A percentile compares a stretch with the other conserved stretches of the same genome.
These are phyloP conservation scores for Allacma fusca DNA, from an alignment of 2,888 invertebrate genomes.

Conservation along the genomic window DNA sequence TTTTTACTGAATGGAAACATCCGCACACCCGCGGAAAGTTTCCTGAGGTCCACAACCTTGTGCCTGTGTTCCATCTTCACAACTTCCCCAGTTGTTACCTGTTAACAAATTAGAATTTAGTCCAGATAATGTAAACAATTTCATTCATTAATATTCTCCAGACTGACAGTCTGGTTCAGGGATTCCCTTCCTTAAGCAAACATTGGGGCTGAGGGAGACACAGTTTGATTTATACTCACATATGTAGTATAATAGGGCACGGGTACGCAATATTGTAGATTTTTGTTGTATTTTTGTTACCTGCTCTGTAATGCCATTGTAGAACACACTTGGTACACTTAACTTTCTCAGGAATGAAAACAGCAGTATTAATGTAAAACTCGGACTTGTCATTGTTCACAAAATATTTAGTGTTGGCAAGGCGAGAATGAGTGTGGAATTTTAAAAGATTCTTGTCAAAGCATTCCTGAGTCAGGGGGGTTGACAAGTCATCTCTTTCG, in stretches of 20 bases:
- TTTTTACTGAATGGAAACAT: conserved; percentile 30
- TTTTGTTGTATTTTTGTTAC: too few species aligned
- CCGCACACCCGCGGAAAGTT: conserved; percentile 41
- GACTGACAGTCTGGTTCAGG: too few species aligned
- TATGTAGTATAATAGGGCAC: too few species aligned
- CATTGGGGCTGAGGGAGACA: neutral
- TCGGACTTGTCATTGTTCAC: conserved; percentile 32
- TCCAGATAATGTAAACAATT: too few species aligned
- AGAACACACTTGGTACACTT: conserved; percentile 39
- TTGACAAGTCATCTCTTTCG: conserved; percentile 23
- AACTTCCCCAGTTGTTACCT: conserved; percentile 43
- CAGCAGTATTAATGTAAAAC: conserved; percentile 42
- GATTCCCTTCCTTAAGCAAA: neutral
- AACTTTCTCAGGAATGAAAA: conserved; percentile 28
- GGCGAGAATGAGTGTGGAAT: conserved; percentile 28
- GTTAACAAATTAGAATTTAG: neutral
- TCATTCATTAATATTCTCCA: too few species aligned
- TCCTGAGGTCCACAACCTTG: conserved; percentile 46
- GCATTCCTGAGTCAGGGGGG: conserved; percentile 32
- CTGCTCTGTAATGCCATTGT: conserved; percentile 42
- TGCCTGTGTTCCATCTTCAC: conserved; percentile 33
- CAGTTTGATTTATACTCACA: neutral
- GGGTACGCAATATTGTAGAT: too few species aligned
- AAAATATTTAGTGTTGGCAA: conserved; percentile 30
- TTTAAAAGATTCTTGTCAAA: conserved; percentile 39